These are phyloP conservation scores for Chinchilla lanigera DNA, from an alignment of 2,113 vertebrate genomes.

Conservation along the genomic window DNA sequence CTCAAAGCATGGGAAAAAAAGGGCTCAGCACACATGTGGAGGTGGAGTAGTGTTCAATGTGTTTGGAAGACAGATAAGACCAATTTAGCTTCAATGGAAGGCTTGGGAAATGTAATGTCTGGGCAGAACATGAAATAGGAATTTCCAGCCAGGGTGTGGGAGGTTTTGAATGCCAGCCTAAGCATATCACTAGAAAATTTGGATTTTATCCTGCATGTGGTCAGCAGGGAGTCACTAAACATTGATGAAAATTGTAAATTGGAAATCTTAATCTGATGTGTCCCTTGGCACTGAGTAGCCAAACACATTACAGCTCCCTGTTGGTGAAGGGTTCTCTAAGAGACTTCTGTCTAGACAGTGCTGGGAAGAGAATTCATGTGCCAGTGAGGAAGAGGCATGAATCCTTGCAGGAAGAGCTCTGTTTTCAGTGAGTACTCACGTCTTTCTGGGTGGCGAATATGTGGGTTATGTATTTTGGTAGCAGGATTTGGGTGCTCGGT, in stretches of 20 bases:
- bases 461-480: neutral
- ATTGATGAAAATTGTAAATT: slow-evolving; percentile 38
- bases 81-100: neutral
- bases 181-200: slow-evolving; percentile 46
- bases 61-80: neutral
- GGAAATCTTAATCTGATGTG: neutral
- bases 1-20: neutral
- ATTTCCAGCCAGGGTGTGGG: neutral
- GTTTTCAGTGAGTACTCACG: neutral
- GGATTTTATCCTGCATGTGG: neutral
- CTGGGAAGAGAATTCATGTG: neutral
- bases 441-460: neutral
- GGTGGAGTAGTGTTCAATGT: neutral
- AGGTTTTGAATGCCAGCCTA: slow-evolving; percentile 50
- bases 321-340: neutral
- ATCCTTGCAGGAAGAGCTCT: neutral
- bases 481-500: neutral
- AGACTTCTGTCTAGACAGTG: neutral
- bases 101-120: neutral
- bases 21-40: neutral
- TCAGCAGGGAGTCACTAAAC: slow-evolving; percentile 9
- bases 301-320: neutral
- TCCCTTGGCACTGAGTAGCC: neutral
- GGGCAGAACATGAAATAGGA: neutral
- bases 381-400: neutral